A percentile compares a stretch with the other conserved stretches of the same genome.
phyloP scores from a whole-genome alignment of 2,888 invertebrate genomes.

The Meliscaeva auricollis region DNA sequence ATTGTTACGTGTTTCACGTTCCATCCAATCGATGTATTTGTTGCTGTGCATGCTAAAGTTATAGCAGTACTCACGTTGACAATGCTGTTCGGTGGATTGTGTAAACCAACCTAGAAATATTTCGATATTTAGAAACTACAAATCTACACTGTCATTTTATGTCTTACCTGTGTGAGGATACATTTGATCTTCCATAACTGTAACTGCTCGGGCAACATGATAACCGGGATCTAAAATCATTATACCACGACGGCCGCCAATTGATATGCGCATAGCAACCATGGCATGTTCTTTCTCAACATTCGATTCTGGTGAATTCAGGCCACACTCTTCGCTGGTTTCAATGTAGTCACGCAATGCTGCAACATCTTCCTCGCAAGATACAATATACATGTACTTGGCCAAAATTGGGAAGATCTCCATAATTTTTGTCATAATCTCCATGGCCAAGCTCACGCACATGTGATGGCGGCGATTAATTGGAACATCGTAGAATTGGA shows the following conservation, averaged over 20 bases:
- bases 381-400: constrained; percentile 89
- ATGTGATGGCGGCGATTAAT: constrained; percentile 92
- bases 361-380: constrained; percentile 94
- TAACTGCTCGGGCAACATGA: constrained; percentile 93
- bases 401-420: constrained; percentile 89
- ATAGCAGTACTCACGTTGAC: constrained; percentile 94
- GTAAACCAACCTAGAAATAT: constrained; percentile 89
- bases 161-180: constrained; percentile 91
- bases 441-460: constrained; percentile 94
- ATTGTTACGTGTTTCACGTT: constrained; percentile 89
- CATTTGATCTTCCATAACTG: constrained; percentile 93
- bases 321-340: constrained; percentile 85
- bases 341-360: constrained; percentile 87
- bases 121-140: not conserved
- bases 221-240: constrained; percentile 96
- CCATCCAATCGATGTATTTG: constrained; percentile 94
- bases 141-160: not conserved
- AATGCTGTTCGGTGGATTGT: constrained; percentile 90
- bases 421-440: constrained; percentile 89
- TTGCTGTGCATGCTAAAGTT: constrained; percentile 88
- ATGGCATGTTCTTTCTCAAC: constrained; percentile 95
- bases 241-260: constrained; percentile 90
- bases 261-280: constrained; percentile 89
- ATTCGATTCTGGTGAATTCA: constrained; percentile 82
- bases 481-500: constrained; percentile 90